Conservation (phyloP, 2,113 vertebrate genomes). For the Setophaga coronata region DNA sequence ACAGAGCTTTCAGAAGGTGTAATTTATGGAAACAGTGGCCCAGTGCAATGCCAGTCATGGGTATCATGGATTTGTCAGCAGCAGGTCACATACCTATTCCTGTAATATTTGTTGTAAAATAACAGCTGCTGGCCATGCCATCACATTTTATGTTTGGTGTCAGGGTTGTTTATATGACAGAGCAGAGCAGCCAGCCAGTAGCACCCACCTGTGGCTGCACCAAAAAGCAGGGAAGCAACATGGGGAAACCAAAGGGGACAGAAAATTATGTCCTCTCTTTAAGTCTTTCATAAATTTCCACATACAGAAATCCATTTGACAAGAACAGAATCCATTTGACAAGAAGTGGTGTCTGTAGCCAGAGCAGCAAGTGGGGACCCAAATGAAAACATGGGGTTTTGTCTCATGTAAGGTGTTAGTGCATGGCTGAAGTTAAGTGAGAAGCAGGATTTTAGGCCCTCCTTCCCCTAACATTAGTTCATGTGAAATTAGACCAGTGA, state of each 20-base stretch:
- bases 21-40: background rate
- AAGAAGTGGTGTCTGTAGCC: background rate
- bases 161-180: background rate
- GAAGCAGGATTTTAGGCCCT: background rate
- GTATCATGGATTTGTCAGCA: background rate
- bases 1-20: background rate
- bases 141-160: background rate
- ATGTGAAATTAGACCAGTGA: background rate
- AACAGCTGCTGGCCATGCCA: background rate
- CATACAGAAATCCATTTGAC: too few species aligned
- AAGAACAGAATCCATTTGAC: too few species aligned
- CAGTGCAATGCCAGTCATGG: background rate
- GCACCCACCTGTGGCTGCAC: background rate
- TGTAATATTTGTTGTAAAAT: background rate
- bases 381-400: background rate
- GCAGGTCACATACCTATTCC: background rate
- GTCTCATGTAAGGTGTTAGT: background rate
- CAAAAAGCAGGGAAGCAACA: background rate
- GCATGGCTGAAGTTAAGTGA: background rate
- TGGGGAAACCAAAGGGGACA: fast-evolving
- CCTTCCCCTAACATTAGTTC: background rate
- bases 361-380: background rate
- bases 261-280: background rate
- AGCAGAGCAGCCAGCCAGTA: background rate
- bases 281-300: background rate